Base-by-base conservation (phyloP, 2,888 invertebrate genomes). In the Ochropleura leucogaster region DNA sequence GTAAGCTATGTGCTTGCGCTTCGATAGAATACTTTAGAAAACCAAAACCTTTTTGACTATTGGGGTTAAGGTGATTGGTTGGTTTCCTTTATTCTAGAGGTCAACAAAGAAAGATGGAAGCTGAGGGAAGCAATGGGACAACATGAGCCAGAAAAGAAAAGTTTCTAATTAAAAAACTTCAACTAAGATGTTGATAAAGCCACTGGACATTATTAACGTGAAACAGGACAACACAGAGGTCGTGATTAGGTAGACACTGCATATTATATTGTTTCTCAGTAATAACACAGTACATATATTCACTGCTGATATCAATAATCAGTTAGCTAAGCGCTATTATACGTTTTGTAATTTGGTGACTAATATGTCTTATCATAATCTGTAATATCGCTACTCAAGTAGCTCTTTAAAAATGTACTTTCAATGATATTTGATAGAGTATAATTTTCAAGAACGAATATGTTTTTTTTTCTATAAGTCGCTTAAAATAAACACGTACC, bases 291-390 rank as follows among this genome's bases (percentile, higher is more conserved):
- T 14, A 30, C 30, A 30, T 30, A 30, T 30, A 51, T n/a, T 47
- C 44, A 20, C 49, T 49, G n/a, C 44, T 14, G 49, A 63, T 57
- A 70, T 20, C 20, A 57, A 46, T 8, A 40, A 63, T 42, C 42
- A 74, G 9, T n/a, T 49, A 49, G n/a, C 10, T n/a, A 76, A 62
- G 20, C 14, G 40, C 10, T n/a, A 7, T 59, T 0, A 46, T n/a
- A 55, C 0, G 55, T 63, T 68, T 44, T 44, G 55, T 44, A 57
- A 30, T 77, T 8, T 49, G 44, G 49, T 49, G 70, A 57, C 8
- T 51, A 40, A 30, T 44, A 51, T 46, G 8, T 18, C 53, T 60
- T 68, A 77, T 69, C 75, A 4, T 63, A 55, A 70, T 63, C n/a
- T 70, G 40, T 18, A 77, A 76, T 77, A 20, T 63, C 63, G 51